Evolutionary conservation across 1,140 invertebrate species (phyloP).

Genomic region (Brachionus plicatilis): DNA sequence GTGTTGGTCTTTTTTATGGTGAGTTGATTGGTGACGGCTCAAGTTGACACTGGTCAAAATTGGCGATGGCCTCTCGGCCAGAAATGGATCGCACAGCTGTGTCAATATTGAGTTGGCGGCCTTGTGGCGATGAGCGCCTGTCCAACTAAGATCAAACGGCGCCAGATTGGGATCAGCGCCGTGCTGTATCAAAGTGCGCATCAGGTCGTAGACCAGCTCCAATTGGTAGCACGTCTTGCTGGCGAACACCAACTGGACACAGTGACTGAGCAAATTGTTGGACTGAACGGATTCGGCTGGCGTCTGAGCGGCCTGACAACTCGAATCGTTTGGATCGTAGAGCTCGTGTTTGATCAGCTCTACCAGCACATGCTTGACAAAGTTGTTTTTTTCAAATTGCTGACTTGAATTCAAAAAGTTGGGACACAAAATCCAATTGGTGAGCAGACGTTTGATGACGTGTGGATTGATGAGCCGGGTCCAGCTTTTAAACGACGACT

Average conservation of each 20-base stretch:
- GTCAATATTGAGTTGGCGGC: background rate
- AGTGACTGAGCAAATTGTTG: slow-evolving; percentile 34
- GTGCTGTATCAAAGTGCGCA: slow-evolving; percentile 27
- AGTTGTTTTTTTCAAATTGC: slow-evolving; percentile 39
- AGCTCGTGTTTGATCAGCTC: slow-evolving; percentile 18
- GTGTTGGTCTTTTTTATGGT: background rate
- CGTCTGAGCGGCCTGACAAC: background rate
- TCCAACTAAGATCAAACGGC: background rate
- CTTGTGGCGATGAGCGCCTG: background rate
- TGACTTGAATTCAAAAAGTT: slow-evolving; percentile 28
- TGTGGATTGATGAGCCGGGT: background rate
- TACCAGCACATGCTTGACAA: background rate
- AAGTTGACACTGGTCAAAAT: slow-evolving; percentile 1
- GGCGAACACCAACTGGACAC: background rate
- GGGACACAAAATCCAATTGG: slow-evolving; percentile 34
- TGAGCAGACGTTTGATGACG: background rate
- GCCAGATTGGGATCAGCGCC: slow-evolving; percentile 19
- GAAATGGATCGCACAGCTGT: slow-evolving; percentile 13
- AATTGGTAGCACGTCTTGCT: slow-evolving; percentile 32
- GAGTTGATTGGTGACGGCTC: background rate
- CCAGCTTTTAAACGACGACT: background rate
- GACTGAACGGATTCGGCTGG: background rate
- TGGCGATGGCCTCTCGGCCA: background rate
- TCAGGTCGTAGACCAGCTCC: background rate
- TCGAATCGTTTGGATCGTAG: slow-evolving; percentile 33